Evolutionary conservation across 2,113 vertebrate genomes (phyloP).

Genomic region (Labeo catla): DNA sequence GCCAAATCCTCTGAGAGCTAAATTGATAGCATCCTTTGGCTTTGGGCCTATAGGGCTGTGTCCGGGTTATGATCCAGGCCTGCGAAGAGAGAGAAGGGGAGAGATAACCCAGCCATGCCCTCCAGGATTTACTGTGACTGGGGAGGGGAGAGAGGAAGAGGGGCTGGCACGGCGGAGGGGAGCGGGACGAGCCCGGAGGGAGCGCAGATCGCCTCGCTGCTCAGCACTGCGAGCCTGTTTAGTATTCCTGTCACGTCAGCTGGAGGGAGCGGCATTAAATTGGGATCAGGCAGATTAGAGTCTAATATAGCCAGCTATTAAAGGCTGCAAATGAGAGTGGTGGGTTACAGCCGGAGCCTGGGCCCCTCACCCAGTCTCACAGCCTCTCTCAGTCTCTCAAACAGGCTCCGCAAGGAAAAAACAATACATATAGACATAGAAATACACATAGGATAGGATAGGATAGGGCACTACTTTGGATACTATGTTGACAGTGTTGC

Average conservation of each 20-base stretch:
- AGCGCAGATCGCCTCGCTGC: conserved; percentile 76
- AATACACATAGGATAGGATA: neutral
- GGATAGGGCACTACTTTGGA: neutral
- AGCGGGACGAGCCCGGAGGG: conserved; percentile 69
- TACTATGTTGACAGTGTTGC: neutral
- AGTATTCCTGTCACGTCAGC: conserved; percentile 81
- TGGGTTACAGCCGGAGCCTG: conserved; percentile 74
- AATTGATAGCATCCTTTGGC: conserved; percentile 52
- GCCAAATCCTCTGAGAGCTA: conserved; percentile 50
- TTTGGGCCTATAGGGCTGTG: conserved; percentile 54
- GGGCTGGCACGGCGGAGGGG: conserved; percentile 45
- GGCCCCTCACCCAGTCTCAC: conserved; percentile 67
- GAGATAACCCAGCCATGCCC: conserved; percentile 60
- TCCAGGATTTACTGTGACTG: conserved; percentile 51
- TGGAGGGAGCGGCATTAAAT: conserved; percentile 92
- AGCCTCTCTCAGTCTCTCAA: conserved; percentile 71
- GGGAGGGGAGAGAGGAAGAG: conserved; percentile 44
- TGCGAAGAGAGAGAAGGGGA: conserved; percentile 50
- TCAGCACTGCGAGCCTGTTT: conserved; percentile 71
- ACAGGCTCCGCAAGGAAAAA: conserved; percentile 13
- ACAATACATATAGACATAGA: neutral
- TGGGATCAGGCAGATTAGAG: conserved; percentile 98
- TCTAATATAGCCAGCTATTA: conserved; percentile 93
- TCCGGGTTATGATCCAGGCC: conserved; percentile 55
- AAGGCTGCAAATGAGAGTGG: conserved; percentile 93